Percentiles rank a stretch among this genome's conserved stretches.
These are phyloP conservation scores for Desmophyllum pertusum DNA, from an alignment of 92 coral and sea anemone species.

Conservation along the genomic window DNA sequence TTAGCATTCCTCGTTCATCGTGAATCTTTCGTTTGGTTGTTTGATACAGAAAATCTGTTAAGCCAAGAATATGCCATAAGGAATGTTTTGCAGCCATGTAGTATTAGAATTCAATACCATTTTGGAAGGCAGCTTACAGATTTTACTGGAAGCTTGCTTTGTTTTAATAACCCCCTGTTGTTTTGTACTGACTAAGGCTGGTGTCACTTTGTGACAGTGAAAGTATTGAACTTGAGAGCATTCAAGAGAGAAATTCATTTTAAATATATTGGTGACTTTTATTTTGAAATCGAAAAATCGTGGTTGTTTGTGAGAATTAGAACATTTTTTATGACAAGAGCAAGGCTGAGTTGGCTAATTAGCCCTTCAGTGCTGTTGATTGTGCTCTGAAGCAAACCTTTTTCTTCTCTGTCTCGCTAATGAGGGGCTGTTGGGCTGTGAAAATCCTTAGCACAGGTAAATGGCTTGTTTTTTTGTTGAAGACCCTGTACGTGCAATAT, in stretches of 20 bases:
- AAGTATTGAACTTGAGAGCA: not conserved
- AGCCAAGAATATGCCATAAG: constrained; percentile 1
- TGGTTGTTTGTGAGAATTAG: not conserved
- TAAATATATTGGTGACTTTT: not conserved
- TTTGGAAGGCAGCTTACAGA: not conserved
- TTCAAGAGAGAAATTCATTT: not conserved
- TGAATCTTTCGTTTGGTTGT: not conserved
- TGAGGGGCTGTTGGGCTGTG: constrained; percentile 13
- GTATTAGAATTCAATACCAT: constrained; percentile 5
- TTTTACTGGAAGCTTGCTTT: constrained; percentile 15
- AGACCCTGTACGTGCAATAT: constrained; percentile 18
- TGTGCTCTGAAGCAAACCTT: not conserved
- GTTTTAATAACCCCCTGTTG: constrained; percentile 42
- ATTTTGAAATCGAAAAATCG: not conserved
- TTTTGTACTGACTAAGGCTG: not conserved
- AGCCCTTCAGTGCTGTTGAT: constrained; percentile 9
- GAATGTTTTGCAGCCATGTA: constrained; percentile 8
- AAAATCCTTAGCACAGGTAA: constrained; percentile 37
- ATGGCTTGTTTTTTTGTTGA: constrained; percentile 33
- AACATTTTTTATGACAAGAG: not conserved
- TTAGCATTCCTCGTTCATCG: not conserved
- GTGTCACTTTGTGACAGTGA: constrained; percentile 9
- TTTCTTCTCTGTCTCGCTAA: constrained; percentile 19
- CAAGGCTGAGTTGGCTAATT: constrained; percentile 1
- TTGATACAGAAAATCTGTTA: not conserved